A percentile compares a stretch with the other conserved stretches of the same genome.
phyloP scores from a whole-genome alignment of 1,140 invertebrate species.

The Campodea augens region DNA sequence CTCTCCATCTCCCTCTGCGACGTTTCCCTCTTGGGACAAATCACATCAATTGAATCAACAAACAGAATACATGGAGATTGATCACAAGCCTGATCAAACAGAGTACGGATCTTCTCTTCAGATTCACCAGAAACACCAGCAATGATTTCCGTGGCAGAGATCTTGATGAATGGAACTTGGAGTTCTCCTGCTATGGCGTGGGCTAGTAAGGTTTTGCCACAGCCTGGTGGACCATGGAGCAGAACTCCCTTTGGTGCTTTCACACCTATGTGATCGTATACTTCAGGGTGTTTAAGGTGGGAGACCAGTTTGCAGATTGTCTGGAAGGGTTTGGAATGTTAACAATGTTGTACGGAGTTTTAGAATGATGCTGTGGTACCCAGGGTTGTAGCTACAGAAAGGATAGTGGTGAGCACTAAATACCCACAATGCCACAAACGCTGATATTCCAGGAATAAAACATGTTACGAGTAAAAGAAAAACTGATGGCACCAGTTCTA shows the following conservation, averaged over 20 bases:
- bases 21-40: conserved; percentile 65
- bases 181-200: conserved; percentile 73
- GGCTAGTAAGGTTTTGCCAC: conserved; percentile 79
- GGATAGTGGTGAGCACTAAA: no score
- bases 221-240: conserved; percentile 79
- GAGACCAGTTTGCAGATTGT: conserved; percentile 12
- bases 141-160: conserved; percentile 77
- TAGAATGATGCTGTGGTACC: no score
- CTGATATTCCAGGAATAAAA: no score
- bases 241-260: conserved; percentile 65
- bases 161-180: conserved; percentile 54
- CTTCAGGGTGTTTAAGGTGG: conserved; percentile 38
- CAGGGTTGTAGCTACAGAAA: no score
- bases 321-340: no score
- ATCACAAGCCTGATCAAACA: conserved; percentile 65
- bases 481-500: no score
- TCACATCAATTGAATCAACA: conserved; percentile 84
- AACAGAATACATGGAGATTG: conserved; percentile 71
- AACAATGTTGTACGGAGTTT: no score
- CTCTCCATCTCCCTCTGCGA: conserved; percentile 88
- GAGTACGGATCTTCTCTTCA: conserved; percentile 72
- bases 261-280: conserved; percentile 58
- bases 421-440: no score
- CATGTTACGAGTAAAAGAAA: no score
- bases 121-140: conserved; percentile 91